A percentile compares a stretch with the other conserved stretches of the same genome.
Conservation (phyloP, 2,113 vertebrate species). For the Cyanoramphus novaezelandiae region DNA sequence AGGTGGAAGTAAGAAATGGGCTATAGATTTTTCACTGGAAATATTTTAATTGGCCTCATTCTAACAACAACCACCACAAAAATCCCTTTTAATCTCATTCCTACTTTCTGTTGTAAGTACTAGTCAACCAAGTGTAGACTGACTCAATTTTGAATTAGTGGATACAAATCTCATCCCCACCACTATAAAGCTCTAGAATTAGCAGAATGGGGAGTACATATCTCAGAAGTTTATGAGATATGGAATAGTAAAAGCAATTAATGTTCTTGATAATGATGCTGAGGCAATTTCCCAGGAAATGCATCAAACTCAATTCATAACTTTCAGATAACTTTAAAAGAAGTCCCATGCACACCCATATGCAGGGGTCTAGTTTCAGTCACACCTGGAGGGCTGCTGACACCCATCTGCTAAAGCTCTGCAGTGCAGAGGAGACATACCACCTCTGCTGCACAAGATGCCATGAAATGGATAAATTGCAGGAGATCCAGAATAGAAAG, state of each 20-base stretch:
- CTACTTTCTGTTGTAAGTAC: not conserved
- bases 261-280: not conserved
- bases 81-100: not conserved
- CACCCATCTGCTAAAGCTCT: not conserved
- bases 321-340: not conserved
- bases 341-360: not conserved
- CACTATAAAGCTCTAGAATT: not conserved
- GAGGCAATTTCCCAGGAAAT: not conserved
- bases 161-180: not conserved
- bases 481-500: not conserved
- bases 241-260: not conserved
- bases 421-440: not conserved
- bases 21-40: not conserved
- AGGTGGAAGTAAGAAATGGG: not conserved
- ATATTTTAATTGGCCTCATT: not conserved
- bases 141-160: not conserved
- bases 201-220: not conserved
- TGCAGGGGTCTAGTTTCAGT: not conserved
- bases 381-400: not conserved
- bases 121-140: not conserved
- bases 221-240: not conserved
- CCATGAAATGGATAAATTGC: not conserved
- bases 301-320: not conserved
- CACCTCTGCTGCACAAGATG: not conserved
- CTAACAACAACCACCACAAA: not conserved